These are phyloP conservation scores for Catajapyx aquilonaris DNA, from an alignment of 1,140 invertebrate species.

Conservation along the genomic window DNA sequence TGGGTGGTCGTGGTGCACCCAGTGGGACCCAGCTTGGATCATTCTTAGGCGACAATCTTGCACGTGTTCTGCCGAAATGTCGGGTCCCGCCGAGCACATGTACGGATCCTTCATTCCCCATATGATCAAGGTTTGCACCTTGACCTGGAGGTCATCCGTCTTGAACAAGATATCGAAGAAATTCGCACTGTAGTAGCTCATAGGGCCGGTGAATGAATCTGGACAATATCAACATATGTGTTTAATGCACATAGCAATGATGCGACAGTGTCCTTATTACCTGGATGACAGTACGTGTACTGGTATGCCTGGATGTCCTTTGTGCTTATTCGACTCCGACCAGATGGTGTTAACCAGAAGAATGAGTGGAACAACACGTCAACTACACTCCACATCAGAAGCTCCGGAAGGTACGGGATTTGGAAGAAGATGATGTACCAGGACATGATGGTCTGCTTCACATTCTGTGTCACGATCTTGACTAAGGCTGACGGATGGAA, in stretches of 20 bases:
- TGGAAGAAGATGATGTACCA: constrained; percentile 45
- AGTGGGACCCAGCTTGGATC: background rate
- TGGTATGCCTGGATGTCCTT: constrained; percentile 41
- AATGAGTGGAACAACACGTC: background rate
- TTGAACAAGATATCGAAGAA: no score
- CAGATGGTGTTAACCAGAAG: background rate
- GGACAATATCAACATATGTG: constrained; percentile 14
- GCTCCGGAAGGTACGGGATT: constrained; percentile 33
- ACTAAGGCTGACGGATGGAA: constrained; percentile 27
- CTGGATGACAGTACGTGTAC: constrained; percentile 34
- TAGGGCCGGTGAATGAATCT: constrained; percentile 29
- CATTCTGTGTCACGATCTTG: constrained; percentile 18
- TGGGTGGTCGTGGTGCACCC: background rate
- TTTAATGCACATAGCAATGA: no score
- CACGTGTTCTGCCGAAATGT: background rate
- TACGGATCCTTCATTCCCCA: background rate
- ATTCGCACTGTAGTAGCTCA: constrained; percentile 42
- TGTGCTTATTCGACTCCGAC: no score
- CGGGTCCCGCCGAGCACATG: background rate
- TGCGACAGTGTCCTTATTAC: no score
- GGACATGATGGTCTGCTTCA: constrained; percentile 26
- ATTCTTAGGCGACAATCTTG: background rate
- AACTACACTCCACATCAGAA: constrained; percentile 18
- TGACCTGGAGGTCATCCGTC: no score
- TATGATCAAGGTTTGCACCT: background rate